Base-by-base conservation (phyloP, 2,113 vertebrate species). In the Asarcornis scutulata region DNA sequence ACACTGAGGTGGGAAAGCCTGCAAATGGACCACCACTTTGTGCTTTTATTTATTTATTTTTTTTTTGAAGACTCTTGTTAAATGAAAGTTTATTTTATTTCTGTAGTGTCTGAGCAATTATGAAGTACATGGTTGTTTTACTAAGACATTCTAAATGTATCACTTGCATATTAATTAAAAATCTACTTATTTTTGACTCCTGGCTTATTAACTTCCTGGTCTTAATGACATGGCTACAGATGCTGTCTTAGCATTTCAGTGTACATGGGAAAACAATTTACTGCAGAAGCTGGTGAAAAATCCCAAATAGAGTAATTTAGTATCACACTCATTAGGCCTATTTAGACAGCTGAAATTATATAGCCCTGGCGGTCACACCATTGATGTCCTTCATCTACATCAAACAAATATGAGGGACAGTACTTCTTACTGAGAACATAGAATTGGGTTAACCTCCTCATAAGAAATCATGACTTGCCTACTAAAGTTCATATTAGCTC, bases 401-500 rank as follows among this genome's bases (percentile, higher is more conserved):
- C 69, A 91, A 86, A 68, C 58, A 91, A 91, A 56, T 48, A 94
- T 14, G 8, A 84, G 40, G 67, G 77, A 81, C 83, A 79, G 58
- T 53, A 38, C 1, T 88, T 93, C 88, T 94, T 46, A 42, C 95
- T 68, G 89, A 71, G 67, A 91, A 67, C 73, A 86, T 69, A 74
- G 48, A 52, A 76, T 75, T 75, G 66, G 86, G 48, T 95, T 93
- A 90, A 91, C 91, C 73, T 91, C 60, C 55, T 94, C 81, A 85
- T 81, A 91, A 27, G 78, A 89, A 82, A 86, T 87, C 66, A 83
- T 93, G 93, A 93, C 73, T 94, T 93, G 66, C 69, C 68, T 96
- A 81, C 91, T 92, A 40, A 94, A 81, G 56, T 87, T 91, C 78
- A 81, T 85, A 85, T 83, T 96, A 95, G 48, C n/a, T 94, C 66